Conservation (phyloP, 1,140 invertebrate species). For the Diprion similis region DNA sequence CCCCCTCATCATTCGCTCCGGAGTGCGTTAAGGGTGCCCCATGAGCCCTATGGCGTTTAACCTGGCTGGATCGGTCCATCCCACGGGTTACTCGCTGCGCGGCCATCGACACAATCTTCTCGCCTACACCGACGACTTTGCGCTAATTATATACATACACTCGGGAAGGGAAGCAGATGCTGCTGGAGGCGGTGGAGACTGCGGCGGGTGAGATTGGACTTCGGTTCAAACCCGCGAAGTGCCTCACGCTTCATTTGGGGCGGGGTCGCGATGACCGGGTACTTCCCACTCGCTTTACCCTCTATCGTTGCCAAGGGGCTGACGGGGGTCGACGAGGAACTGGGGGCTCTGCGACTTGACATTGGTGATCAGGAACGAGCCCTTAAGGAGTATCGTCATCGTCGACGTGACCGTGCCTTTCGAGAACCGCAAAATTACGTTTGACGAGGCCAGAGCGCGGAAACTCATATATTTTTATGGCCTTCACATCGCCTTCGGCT, state of each 20-base stretch:
- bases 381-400: conserved; percentile 25
- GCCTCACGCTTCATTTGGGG: conserved; percentile 35
- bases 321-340: conserved; percentile 23
- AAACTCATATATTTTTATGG: too few relatives aligned
- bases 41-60: conserved; percentile 54
- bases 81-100: conserved; percentile 29
- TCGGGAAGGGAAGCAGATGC: conserved; percentile 19
- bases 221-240: conserved; percentile 39
- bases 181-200: conserved; percentile 23
- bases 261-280: conserved; percentile 9
- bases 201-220: conserved; percentile 27
- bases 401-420: conserved; percentile 52
- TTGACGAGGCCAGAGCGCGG: conserved; percentile 21
- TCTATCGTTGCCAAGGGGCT: too few relatives aligned
- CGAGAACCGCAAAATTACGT: conserved; percentile 41
- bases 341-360: conserved; percentile 37
- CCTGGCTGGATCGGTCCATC: conserved; percentile 40
- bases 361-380: conserved; percentile 40
- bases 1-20: conserved; percentile 38
- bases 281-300: conserved; percentile 14
- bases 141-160: conserved; percentile 30
- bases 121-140: conserved; percentile 45
- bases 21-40: conserved; percentile 54
- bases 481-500: too few relatives aligned
- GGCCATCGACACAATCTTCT: conserved; percentile 36